Percentiles rank a stretch among this genome's conserved stretches.
These are phyloP conservation scores for Apostichopus japonicus DNA, from an alignment of 35 echinoderm and acorn worm species.

Conservation along the genomic window DNA sequence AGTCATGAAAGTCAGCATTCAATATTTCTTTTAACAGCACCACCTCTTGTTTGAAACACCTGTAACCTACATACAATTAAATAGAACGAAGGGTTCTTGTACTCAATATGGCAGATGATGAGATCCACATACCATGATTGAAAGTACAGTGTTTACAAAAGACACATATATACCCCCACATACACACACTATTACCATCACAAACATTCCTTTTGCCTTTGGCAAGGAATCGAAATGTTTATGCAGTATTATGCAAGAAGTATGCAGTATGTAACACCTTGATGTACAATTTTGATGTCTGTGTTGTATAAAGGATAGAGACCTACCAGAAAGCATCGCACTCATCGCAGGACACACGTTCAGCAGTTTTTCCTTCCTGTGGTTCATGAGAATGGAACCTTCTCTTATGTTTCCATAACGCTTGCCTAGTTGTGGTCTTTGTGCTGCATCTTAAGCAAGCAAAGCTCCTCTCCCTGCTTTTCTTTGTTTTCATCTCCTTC, in stretches of 20 bases:
- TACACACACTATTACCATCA: too few relatives aligned
- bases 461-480: not conserved
- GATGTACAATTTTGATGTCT: not conserved
- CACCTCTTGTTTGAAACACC: too few relatives aligned
- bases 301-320: not conserved
- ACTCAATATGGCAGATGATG: not conserved
- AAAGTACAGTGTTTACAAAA: not conserved
- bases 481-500: not conserved
- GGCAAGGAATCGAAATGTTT: too few relatives aligned
- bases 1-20: too few relatives aligned
- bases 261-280: not conserved
- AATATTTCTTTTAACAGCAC: too few relatives aligned
- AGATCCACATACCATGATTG: not conserved
- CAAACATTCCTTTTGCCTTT: too few relatives aligned
- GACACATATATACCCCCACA: too few relatives aligned
- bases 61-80: too few relatives aligned
- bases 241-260: too few relatives aligned
- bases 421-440: conserved; percentile 26
- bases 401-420: conserved; percentile 13
- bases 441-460: not conserved
- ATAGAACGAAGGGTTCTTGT: not conserved
- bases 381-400: not conserved
- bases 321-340: conserved; percentile 17
- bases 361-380: not conserved
- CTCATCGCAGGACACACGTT: not conserved